Evolutionary conservation across 2,113 vertebrate species (phyloP), one percentile per base, ranked within the genome.

Genomic region (Blennius ocellaris): DNA sequence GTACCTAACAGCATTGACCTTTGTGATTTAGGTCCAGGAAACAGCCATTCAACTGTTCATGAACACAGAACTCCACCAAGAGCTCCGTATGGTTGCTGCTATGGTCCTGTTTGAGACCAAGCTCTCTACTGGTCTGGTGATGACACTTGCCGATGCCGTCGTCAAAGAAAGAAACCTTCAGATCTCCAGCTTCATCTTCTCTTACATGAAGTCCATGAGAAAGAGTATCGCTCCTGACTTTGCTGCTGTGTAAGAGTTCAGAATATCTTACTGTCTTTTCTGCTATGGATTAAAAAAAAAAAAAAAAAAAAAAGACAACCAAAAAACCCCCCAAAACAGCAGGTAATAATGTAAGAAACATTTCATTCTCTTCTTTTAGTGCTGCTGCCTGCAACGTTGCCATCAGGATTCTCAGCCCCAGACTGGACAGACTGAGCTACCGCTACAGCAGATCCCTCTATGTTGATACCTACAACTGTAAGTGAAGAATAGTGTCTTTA

Each of bases 301-400:
- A 2, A 30, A 21, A 30, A 30, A 2, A 30, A 30, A 30, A 30
- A 30, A n/a, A n/a, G n/a, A n/a, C n/a, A n/a, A n/a, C n/a, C n/a
- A n/a, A n/a, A n/a, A n/a, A n/a, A n/a, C n/a, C n/a, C n/a, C n/a
- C n/a, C 4, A 2, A 30, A 30, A 30, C 21, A 30, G 21, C 21
- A 30, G 21, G 21, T 2, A 30, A 30, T 30, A 30, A 2, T 30
- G 21, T 30, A 30, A 30, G 21, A 30, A 30, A 30, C 21, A 55
- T 36, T 14, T 6, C 48, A 36, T 59, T 3, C 56, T 78, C 5
- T 3, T 6, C 69, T 71, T 93, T 87, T 82, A 97, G 96, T 87
- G 94, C 95, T 90, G 82, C 93, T 10, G 93, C 94, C 71, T 95
- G 95, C 71, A 95, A 93, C 45, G 88, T 96, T 8, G 96, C 95